Base-by-base conservation (phyloP, 2,113 vertebrate species). In the Prietella phreatophila region DNA sequence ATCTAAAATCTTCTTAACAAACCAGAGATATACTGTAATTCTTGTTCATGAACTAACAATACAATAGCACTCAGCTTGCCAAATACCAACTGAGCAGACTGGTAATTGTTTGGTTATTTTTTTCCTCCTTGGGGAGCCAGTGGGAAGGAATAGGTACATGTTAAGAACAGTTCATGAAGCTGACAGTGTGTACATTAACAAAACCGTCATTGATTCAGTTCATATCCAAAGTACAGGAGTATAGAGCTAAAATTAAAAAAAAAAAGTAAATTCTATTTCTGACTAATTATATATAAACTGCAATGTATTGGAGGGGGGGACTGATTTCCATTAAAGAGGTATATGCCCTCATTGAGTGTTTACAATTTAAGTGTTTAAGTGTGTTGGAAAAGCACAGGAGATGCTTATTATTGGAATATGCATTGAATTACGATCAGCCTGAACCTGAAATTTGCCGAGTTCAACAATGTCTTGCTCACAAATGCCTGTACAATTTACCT, bases 321-420 rank as follows among this genome's bases (percentile, higher is more conserved):
- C 11, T 36, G 1, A 33, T 36, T 33, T 58, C 9, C 8, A 36
- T 58, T 33, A 36, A 81, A 58, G 79, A 58, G 8, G 19, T 58
- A 58, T 13, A 61, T 39, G 11, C 4, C 20, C 50, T 86, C 63
- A 27, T 81, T 86, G 47, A 63, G 25, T 58, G 56, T 63, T 86
- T 42, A 79, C 56, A 79, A 47, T 25, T 79, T n/a, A 86, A 61
- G 73, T 78, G 5, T 76, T 65, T 79, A 79, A 80, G 76, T 86
- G 76, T 47, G 39, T 20, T 82, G 78, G 10, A 50, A 50, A 79
- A 86, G 7, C 25, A 60, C 33, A 47, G 1, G 1, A 69, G 56
- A 33, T 47, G 82, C 60, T 75, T 20, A 42, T 15, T 36, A 14
- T 60, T 65, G 22, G 36, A 85, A n/a, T 47, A 33, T 36, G n/a